Percentiles rank a stretch among this genome's conserved stretches.
Evolutionary conservation across 2,797 vertebrate genomes (phyloP).

Genomic region (Arctocebus calabarensis): DNA sequence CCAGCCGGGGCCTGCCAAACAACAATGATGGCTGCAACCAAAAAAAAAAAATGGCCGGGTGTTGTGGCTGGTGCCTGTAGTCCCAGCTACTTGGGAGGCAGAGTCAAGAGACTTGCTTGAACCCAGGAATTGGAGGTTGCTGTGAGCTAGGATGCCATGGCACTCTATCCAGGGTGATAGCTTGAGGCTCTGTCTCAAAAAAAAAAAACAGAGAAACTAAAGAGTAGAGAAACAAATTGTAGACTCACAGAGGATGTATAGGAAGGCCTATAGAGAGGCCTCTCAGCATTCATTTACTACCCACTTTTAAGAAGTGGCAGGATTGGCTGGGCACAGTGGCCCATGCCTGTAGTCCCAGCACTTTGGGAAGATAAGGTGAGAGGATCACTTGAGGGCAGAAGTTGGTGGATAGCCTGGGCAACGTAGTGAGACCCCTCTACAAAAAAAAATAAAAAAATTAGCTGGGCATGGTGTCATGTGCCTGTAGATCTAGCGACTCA

Average conservation of each 20-base stretch:
- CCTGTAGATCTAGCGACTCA: neutral
- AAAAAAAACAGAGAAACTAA: neutral
- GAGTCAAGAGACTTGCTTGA: no score
- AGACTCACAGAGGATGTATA: neutral
- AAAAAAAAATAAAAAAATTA: neutral
- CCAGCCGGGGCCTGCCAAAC: no score
- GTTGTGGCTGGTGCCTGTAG: no score
- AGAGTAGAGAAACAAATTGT: neutral
- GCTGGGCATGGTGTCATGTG: neutral
- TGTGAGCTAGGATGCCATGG: no score
- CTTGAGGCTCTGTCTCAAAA: no score
- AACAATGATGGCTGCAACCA: no score
- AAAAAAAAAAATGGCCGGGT: no score
- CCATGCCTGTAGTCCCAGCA: no score
- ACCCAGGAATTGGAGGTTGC: no score
- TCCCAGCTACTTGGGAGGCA: no score
- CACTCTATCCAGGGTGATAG: no score
- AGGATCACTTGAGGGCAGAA: neutral
- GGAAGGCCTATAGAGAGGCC: accelerated
- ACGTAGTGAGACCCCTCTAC: neutral
- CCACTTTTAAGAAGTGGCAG: neutral
- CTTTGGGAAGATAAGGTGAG: neutral
- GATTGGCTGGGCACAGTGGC: neutral
- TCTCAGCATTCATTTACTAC: neutral
- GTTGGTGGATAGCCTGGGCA: neutral